Base-by-base conservation (phyloP, 2,888 invertebrate genomes). In the Parnassius mnemosyne region DNA sequence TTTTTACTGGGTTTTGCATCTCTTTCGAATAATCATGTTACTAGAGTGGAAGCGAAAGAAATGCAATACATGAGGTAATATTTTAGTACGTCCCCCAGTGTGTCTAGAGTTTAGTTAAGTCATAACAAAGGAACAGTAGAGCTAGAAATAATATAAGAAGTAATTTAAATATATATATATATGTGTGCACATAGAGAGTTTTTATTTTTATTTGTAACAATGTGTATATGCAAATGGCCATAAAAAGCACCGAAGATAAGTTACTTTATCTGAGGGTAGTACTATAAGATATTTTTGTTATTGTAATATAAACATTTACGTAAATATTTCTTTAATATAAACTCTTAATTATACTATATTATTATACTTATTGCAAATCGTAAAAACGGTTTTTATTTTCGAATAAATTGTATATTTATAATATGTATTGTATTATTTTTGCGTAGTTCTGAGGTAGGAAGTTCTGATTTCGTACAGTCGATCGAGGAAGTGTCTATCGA, bases 361-460 rank as follows among this genome's bases (percentile, higher is more conserved):
- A 83, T 76, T 69, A 74, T 77, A 80, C 83, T 85, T 85, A 89
- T 83, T 85, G 87, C 84, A 76, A 84, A 83, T 78, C 83, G 80
- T 83, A 85, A 83, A 85, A 85, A 85, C 78, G 81, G 87, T 70
- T 67, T 72, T 77, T 47, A 43, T 53, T 53, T 51, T 83, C 81
- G 82, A 87, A 84, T 87, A 87, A 78, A 79, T 73, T 88, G 86
- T 85, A 80, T 80, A 80, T 76, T 79, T 78, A 79, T 87, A 84
- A 69, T 72, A 71, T 70, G 67, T 71, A 84, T n/a, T 80, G 34
- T 75, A 77, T 80, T 84, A 80, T 77, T 86, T 80, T 85, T 86
- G 86, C 85, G 78, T 83, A 87, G 85, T 82, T 83, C 80, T 90
- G 90, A 91, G 90, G 90, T 91, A 90, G 90, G 88, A 87, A 87